Evolutionary conservation across 2,113 vertebrate genomes (phyloP).

Genomic region (Tonatia bakeri): DNA sequence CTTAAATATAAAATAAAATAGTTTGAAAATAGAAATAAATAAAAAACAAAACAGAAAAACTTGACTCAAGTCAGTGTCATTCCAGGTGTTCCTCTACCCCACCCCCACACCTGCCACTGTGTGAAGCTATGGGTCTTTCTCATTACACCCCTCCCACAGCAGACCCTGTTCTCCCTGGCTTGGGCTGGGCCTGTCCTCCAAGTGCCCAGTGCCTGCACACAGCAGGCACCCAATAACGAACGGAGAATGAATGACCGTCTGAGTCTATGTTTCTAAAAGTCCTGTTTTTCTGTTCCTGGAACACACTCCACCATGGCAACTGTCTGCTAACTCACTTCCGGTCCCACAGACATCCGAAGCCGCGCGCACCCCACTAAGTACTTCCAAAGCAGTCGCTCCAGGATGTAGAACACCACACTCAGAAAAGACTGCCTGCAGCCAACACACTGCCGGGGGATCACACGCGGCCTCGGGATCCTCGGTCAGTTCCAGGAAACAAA

Average conservation of each 20-base stretch:
- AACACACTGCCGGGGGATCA: background rate
- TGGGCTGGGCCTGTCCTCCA: background rate
- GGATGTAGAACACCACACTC: background rate
- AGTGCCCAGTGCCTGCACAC: background rate
- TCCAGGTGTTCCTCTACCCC: background rate
- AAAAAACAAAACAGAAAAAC: background rate
- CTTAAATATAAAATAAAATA: too few relatives aligned
- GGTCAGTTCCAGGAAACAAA: constrained; percentile 21
- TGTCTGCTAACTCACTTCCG: background rate
- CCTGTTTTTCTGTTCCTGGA: background rate
- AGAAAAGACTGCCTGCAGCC: background rate
- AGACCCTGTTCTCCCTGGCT: background rate
- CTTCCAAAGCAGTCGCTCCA: background rate
- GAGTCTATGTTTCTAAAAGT: background rate
- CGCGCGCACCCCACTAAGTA: background rate
- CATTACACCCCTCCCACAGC: too few relatives aligned
- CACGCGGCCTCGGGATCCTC: background rate
- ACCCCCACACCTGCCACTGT: background rate
- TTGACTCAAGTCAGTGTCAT: background rate
- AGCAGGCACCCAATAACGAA: background rate
- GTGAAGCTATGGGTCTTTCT: background rate
- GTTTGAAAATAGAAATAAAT: too few relatives aligned
- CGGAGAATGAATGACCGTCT: background rate
- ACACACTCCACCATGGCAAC: background rate
- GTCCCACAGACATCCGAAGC: background rate